Base-by-base conservation (phyloP, 2,888 invertebrate species). In the Steinernema hermaphroditum region DNA sequence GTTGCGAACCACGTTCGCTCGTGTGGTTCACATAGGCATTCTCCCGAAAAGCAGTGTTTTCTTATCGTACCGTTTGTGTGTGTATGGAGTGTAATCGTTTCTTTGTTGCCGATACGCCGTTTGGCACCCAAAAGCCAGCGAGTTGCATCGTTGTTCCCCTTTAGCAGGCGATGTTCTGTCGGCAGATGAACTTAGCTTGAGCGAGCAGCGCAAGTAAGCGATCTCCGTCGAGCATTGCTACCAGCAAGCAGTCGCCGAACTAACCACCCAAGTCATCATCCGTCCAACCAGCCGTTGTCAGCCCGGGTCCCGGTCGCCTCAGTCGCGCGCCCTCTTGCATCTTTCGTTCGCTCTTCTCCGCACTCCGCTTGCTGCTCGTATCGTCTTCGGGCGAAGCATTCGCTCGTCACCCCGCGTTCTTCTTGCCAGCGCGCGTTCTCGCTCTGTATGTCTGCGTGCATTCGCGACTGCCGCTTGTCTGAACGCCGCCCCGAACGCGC, bases 401-500 rank as follows among this genome's bases (percentile, higher is more conserved):
- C 62, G 62, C 62, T 29, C 32, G 54, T 24, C 62, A 29, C 62
- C 32, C 62, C 22, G 54, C 62, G 62, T 62, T 62, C 62, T 62
- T 32, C 54, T 32, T 62, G 62, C 62, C 62, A 62, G 62, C 62
- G 62, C 62, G 62, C 62, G 62, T 62, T 62, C 62, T 62, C 62
- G 32, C 62, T 62, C 62, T 62, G 62, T 32, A 32, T 62, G 62
- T 62, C 62, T 62, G 62, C 62, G 62, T 14, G 62, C 14, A 62
- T 62, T 62, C 62, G 62, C 62, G 62, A 62, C 34, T 62, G 62
- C 32, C 62, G 62, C 62, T 62, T 62, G 62, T 62, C 62, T 62
- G 62, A 62, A 62, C 62, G 34, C 62, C 62, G 62, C 62, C 62
- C 62, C 62, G 62, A 62, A 62, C 62, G 62, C 62, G 62, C 16